Evolutionary conservation across 1,140 invertebrate genomes (phyloP), one percentile per base, ranked within the genome.

Genomic region (Palaemon carinicauda): DNA sequence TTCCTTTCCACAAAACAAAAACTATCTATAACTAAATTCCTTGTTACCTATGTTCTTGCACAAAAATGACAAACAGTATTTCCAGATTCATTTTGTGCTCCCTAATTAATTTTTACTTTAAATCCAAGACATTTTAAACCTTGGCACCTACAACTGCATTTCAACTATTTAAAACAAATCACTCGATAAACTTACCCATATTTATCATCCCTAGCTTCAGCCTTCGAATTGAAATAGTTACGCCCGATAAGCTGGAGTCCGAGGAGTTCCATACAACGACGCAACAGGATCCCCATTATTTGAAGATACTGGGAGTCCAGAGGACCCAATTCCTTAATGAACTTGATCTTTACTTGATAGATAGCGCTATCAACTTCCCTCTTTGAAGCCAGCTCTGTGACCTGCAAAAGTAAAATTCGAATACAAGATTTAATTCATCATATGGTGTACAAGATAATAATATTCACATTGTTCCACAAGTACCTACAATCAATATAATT

Each of bases 341-440:
- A 85, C 54, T 79, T 85, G 3, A 85, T 27, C 24, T 71, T 85
- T 10, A 85, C 21, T 50, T 71, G 74, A 19, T 79, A 79, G 27
- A 65, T n/a, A 19, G 82, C 10, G 1, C 19, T 24, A 82, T 79
- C 82, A 65, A n/a, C 51, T 52, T 85, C 74, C 24, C 54, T 60
- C 31, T 79, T 85, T 10, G 82, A 85, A 17, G 60, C 74, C 1
- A 85, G 82, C 19, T 85, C 75, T 69, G 74, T 85, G 14, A 85
- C 56, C 82, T 85, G 82, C 3, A 15, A 17, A 51, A 52, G 41
- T 41, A 21, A 24, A 41, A 29, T 12, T 75, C n/a, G 7, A 17
- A n/a, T n/a, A 50, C 17, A 41, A 51, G 31, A 19, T 27, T 15
- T 27, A n/a, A n/a, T n/a, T n/a, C n/a, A n/a, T n/a, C n/a, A n/a